These are phyloP conservation scores for Sphaeramia orbicularis DNA, from an alignment of 2,797 vertebrate species.

Conservation along the genomic window DNA sequence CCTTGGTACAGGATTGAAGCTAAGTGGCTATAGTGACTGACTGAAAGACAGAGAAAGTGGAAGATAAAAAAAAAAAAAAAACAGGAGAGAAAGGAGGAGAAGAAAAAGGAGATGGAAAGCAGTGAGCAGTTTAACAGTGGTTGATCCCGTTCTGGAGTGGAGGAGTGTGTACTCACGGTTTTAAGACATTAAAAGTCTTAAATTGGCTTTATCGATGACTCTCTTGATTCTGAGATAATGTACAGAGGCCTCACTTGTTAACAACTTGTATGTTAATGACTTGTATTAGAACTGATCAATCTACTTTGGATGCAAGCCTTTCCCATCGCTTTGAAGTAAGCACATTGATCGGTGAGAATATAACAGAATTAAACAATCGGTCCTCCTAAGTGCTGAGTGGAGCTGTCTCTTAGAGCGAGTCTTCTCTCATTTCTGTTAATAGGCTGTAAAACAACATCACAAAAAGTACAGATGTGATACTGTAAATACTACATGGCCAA, in stretches of 20 bases:
- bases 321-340: constrained; percentile 84
- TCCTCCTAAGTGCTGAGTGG: constrained; percentile 54
- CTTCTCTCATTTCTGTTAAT: constrained; percentile 43
- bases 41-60: constrained; percentile 52
- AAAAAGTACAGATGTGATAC: constrained; percentile 10
- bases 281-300: constrained; percentile 86
- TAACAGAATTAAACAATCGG: constrained; percentile 79
- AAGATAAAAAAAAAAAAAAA: constrained; percentile 21
- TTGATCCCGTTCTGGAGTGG: constrained; percentile 61
- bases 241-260: constrained; percentile 85
- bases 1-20: constrained; percentile 71
- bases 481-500: neutral
- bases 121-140: constrained; percentile 55
- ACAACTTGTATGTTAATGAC: constrained; percentile 87
- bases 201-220: constrained; percentile 78
- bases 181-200: constrained; percentile 80
- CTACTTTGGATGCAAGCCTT: constrained; percentile 74
- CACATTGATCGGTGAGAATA: constrained; percentile 81
- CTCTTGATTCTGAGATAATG: constrained; percentile 81
- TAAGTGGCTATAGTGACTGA: constrained; percentile 72
- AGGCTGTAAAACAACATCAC: constrained; percentile 24
- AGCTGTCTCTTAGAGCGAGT: constrained; percentile 41
- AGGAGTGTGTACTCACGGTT: constrained; percentile 66
- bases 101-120: constrained; percentile 42
- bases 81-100: constrained; percentile 24